Base-by-base conservation (phyloP, 2,113 vertebrate species). In the Zosterops hypoxanthus region DNA sequence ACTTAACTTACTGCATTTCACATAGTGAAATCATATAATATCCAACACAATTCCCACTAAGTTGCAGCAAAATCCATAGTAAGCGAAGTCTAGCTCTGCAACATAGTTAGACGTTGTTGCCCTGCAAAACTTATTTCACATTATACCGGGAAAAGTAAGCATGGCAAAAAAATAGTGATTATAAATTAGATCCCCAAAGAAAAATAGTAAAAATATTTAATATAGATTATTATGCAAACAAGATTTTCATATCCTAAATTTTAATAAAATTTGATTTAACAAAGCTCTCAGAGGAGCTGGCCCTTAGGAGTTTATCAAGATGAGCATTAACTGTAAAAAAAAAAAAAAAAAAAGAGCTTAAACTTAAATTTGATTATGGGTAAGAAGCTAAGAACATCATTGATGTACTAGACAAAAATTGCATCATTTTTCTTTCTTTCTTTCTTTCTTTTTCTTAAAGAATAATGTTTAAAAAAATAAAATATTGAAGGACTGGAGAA, bases 211-310 rank as follows among this genome's bases (percentile, higher is more conserved):
- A 97, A 95, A 96, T 97, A 96, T 94, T 97, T 97, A 97, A 97
- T 93, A 94, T 90, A 95, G 82, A 96, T 97, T 97, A 97, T 97
- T 97, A 97, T 96, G 88, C 91, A 97, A 98, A 97, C 89, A 98
- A 96, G 82, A 70, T 95, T 97, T 98, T 97, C 63, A 93, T 95
- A 97, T 89, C 36, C 65, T 91, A 97, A 95, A 24, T 97, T 97
- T 97, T 97, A 97, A 97, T 96, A 97, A 98, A 97, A 97, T 97
- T 97, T 97, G 77, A 87, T 97, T 98, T 98, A 97, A 94, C 77
- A 97, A 92, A 95, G 73, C 42, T 94, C 95, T 97, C 92, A 13
- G 44, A 80, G 73, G 94, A 97, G n/a, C 1, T 91, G 63, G 75
- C 86, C 94, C 75, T 85, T 94, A 97, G 77, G 83, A 97, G 68